These are phyloP conservation scores for Lithophane socia DNA, from an alignment of 2,888 invertebrate genomes.

Conservation along the genomic window DNA sequence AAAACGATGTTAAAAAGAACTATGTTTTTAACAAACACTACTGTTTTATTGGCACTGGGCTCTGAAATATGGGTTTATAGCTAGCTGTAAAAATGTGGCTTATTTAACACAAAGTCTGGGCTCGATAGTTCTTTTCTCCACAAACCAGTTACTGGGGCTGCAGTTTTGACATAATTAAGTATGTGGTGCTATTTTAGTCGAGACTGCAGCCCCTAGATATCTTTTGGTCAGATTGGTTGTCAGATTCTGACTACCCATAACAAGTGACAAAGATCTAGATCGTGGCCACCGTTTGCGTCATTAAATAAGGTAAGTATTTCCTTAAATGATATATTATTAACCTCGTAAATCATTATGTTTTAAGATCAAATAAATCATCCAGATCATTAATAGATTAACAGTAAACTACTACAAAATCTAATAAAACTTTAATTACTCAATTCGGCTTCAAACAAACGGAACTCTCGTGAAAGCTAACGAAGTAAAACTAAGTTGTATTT, in stretches of 20 bases:
- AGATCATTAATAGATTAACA: slow-evolving; percentile 23
- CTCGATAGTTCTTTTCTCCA: not conserved
- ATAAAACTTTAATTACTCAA: slow-evolving; percentile 39
- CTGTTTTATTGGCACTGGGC: slow-evolving; percentile 30
- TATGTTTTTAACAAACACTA: slow-evolving; percentile 40
- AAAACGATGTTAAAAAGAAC: slow-evolving; percentile 33
- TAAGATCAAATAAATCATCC: slow-evolving; percentile 25
- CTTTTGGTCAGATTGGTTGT: not conserved
- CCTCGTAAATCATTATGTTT: slow-evolving; percentile 8
- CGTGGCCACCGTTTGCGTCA: not conserved
- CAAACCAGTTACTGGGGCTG: not conserved
- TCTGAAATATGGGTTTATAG: slow-evolving; percentile 11
- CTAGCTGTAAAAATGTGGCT: slow-evolving; percentile 9
- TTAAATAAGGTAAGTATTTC: not conserved
- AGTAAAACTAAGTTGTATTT: slow-evolving; percentile 43
- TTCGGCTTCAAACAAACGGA: slow-evolving; percentile 35
- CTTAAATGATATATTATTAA: not conserved
- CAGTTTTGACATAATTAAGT: too few relatives aligned
- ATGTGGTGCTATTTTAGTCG: too few relatives aligned
- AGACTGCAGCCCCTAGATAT: too few relatives aligned
- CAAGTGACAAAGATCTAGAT: not conserved
- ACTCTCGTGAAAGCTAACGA: slow-evolving; percentile 39
- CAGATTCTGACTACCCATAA: not conserved
- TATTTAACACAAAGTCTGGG: not conserved
- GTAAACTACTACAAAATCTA: slow-evolving; percentile 9